These are phyloP conservation scores for Eilema depressum DNA, from an alignment of 2,888 invertebrate genomes.

Conservation along the genomic window DNA sequence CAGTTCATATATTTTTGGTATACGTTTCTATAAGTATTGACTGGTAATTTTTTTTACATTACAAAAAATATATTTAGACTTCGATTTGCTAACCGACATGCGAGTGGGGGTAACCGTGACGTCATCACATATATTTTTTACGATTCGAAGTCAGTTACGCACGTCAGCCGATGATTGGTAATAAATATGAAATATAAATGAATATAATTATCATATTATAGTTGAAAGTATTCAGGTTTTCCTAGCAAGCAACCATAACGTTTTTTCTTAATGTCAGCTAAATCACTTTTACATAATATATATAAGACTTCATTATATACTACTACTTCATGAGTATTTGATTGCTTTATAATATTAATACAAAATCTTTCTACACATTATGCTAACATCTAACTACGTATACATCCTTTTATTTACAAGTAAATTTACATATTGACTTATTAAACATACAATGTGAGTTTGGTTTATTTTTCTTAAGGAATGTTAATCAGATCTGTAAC, in stretches of 20 bases:
- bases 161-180: background rate
- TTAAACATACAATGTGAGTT: constrained; percentile 15
- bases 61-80: background rate
- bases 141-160: background rate
- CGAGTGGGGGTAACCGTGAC: background rate
- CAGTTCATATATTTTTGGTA: constrained; percentile 41
- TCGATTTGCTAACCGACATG: background rate
- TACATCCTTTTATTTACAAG: constrained; percentile 21
- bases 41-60: constrained; percentile 10
- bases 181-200: background rate
- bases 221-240: background rate
- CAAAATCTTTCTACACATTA: constrained; percentile 33
- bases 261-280: background rate
- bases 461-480: constrained; percentile 26
- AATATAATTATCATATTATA: background rate
- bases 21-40: constrained; percentile 29
- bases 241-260: background rate
- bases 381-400: constrained; percentile 38
- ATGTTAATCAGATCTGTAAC: constrained; percentile 32
- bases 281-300: background rate
- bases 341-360: constrained; percentile 41
- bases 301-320: background rate
- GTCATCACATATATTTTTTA: background rate
- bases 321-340: constrained; percentile 20
- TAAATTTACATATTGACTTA: constrained; percentile 29